These are phyloP conservation scores for Actenoides lindsayi DNA, from an alignment of 2,113 vertebrate genomes.

Conservation along the genomic window DNA sequence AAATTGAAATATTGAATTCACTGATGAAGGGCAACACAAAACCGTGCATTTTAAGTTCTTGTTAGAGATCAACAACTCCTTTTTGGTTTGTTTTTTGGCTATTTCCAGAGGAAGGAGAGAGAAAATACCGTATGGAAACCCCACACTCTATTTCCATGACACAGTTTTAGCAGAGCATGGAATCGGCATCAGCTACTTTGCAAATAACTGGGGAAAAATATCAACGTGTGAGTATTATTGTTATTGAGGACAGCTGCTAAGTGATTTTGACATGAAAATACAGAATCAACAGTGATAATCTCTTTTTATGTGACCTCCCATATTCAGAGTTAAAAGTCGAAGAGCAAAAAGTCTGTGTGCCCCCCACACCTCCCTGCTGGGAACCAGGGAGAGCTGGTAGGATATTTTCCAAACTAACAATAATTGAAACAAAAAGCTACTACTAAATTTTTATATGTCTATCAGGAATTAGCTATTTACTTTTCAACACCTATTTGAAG, in stretches of 20 bases:
- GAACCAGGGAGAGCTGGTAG: not conserved
- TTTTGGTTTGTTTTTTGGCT: not conserved
- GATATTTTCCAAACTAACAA: not conserved
- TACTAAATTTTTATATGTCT: accelerated
- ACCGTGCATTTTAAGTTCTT: not conserved
- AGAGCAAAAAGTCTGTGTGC: not conserved
- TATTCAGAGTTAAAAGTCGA: not conserved
- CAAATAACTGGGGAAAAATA: not conserved
- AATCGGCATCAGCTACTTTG: not conserved
- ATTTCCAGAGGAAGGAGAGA: not conserved
- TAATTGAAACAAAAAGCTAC: not conserved
- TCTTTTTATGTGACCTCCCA: not conserved
- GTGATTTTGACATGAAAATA: not conserved
- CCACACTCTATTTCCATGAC: not conserved
- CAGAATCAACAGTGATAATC: not conserved
- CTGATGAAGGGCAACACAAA: not conserved
- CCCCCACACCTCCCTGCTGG: too few relatives aligned
- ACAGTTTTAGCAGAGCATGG: not conserved
- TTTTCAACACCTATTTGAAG: not conserved
- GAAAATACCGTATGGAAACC: not conserved
- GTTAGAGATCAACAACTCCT: not conserved
- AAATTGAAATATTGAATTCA: not conserved
- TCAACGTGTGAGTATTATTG: not conserved
- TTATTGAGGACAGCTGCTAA: not conserved
- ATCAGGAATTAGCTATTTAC: not conserved